Evolutionary conservation across 2,888 invertebrate genomes (phyloP).

Genomic region (Philopedon plagiatum): DNA sequence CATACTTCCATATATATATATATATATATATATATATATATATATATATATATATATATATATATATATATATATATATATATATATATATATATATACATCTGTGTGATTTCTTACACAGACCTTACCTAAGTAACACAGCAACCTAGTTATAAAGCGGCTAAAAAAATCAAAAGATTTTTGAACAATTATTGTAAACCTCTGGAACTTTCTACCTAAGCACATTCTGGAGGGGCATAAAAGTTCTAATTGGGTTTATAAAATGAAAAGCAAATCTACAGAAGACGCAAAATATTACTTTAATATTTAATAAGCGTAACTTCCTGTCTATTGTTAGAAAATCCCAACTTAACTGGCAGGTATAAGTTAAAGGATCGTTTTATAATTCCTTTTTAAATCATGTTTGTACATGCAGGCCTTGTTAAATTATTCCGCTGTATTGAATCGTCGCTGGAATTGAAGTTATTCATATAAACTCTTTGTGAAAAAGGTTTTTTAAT

Average conservation of each 20-base stretch:
- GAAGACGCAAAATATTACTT: not conserved
- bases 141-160: no score
- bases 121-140: no score
- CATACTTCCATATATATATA: no score
- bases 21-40: no score
- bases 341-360: not conserved
- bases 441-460: constrained; percentile 2
- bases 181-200: no score
- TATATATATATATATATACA: no score
- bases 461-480: not conserved
- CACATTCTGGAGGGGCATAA: no score
- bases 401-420: constrained; percentile 11
- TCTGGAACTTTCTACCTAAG: no score
- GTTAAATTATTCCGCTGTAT: constrained; percentile 16
- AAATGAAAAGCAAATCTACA: not conserved
- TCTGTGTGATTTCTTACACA: no score
- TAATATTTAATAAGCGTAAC: constrained; percentile 4
- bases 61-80: no score
- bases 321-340: not conserved
- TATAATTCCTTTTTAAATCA: not conserved
- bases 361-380: not conserved
- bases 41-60: no score
- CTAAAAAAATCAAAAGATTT: no score
- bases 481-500: constrained; percentile 1
- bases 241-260: not conserved